Evolutionary conservation across 2,888 invertebrate species (phyloP), one percentile per base, ranked within the genome.

Genomic region (Dione juno): DNA sequence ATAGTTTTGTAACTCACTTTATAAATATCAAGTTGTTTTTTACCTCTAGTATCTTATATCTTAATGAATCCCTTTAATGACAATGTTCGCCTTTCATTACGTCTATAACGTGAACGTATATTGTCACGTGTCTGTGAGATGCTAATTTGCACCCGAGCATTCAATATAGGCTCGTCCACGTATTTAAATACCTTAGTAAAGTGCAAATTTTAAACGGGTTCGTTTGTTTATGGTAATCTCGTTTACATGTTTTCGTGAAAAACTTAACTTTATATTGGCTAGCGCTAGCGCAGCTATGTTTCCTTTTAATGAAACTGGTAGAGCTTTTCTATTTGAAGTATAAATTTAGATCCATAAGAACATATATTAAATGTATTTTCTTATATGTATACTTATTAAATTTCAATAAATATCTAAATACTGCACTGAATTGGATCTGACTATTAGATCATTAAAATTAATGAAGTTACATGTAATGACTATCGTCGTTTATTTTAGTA

Each of bases 51-150:
- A 69, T 59, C 41, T 35, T 69, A 72, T 50, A 70, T 67, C 72
- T 72, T 66, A 67, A 50, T 61, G 82, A 82, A 87, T 83, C 82
- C 85, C 84, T 87, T 88, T 90, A 90, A 90, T 90, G 85, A 88
- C 87, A 82, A 83, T 86, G 90, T 90, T 87, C 85, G 79, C 76
- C 83, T 85, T 90, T 90, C 88, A 92, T 92, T 91, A 91, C 90
- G 84, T 84, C 84, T 79, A 79, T 83, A 81, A 82, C 80, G 82
- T 80, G 81, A 78, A 80, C 81, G 83, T 83, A 87, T 89, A 88
- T 88, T 87, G 88, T 87, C 84, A 82, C 88, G 81, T 81, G 86
- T 86, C 90, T 90, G 82, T 92, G 89, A 89, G 84, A 92, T 93
- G 93, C 90, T 89, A 92, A 93, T 93, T 87, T 84, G 81, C 84